Conservation (phyloP, 2,888 invertebrate species). For the Drosophila monieri region DNA sequence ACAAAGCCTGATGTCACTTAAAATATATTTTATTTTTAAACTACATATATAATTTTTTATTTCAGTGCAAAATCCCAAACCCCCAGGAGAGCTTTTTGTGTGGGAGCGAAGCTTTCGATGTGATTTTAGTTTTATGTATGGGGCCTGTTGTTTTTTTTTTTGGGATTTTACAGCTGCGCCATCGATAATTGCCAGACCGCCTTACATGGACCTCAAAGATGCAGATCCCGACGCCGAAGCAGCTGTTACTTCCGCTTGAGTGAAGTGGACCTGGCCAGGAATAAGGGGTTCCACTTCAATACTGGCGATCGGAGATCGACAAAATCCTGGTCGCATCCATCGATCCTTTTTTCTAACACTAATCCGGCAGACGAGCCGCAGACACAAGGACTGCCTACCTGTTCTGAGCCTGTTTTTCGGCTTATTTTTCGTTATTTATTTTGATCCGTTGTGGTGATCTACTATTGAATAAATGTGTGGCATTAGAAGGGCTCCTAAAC, state of each 20-base stretch:
- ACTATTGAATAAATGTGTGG: slow-evolving; percentile 70
- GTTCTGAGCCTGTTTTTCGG: slow-evolving; percentile 45
- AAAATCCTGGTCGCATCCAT: slow-evolving; percentile 37
- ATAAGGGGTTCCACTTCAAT: slow-evolving; percentile 32
- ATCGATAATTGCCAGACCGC: slow-evolving; percentile 61
- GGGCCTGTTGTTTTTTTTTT: slow-evolving; percentile 37
- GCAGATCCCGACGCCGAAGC: slow-evolving; percentile 43
- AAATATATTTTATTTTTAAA: too few relatives aligned
- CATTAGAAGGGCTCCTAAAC: slow-evolving; percentile 53
- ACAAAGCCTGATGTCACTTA: too few relatives aligned
- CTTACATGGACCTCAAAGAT: slow-evolving; percentile 33
- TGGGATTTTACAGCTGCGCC: slow-evolving; percentile 66
- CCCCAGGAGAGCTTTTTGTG: slow-evolving; percentile 50
- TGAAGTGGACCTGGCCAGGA: slow-evolving; percentile 13
- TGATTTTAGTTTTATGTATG: slow-evolving; percentile 14
- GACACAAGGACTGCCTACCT: slow-evolving; percentile 31
- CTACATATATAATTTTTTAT: slow-evolving; percentile 11
- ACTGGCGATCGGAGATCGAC: background rate
- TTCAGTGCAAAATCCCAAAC: slow-evolving; percentile 7
- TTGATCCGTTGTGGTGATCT: slow-evolving; percentile 53
- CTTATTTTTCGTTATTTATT: slow-evolving; percentile 31
- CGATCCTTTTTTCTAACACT: slow-evolving; percentile 60
- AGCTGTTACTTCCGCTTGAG: slow-evolving; percentile 74
- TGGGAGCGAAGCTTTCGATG: slow-evolving; percentile 73
- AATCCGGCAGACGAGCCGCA: slow-evolving; percentile 56